Base-by-base conservation (phyloP, 2,797 vertebrate species). In the Apogon talboti region DNA sequence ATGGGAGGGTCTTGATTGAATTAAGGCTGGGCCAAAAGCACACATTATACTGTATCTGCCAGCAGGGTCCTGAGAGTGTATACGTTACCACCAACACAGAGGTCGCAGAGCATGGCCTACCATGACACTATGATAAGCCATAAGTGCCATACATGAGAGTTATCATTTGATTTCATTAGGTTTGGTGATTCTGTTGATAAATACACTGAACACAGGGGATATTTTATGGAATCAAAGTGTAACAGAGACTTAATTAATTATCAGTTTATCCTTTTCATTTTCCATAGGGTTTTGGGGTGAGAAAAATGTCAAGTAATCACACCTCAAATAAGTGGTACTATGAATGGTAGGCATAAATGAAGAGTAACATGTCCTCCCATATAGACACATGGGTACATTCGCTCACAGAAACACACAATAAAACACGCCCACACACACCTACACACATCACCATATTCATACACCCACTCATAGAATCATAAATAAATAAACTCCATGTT, bases 1-100 rank as follows among this genome's bases (percentile, higher is more conserved):
- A 94, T 93, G 95, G 95, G 94, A 93, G 88, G 93, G 90, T 92
- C 92, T 93, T 97, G 95, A 98, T 97, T 98, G 94, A 98, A 98
- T 98, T 97, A 98, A 87, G 91, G 92, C 86, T 95, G 86, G 92
- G 91, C 88, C 64, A 85, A 87, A 88, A 78, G 90, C 93, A 94
- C 94, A 95, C 94, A 95, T 95, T 95, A 95, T 94, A 96, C 94
- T 94, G 95, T 93, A 93, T 92, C 91, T 84, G 88, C 93, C 94
- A 95, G 94, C 93, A 94, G 92, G 93, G 93, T 89, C 94, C 89
- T 72, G 82, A 92, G 91, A 90, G 82, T 85, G 84, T 92, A 87
- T 88, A 89, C 93, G 91, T 92, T 11, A 74, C 19, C 46, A 80
- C 51, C 70, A 63, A 85, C 49, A 74, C 46, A 82, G 71, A 85